These are phyloP conservation scores for Drosophila limbata DNA, from an alignment of 2,888 invertebrate genomes.

Conservation along the genomic window DNA sequence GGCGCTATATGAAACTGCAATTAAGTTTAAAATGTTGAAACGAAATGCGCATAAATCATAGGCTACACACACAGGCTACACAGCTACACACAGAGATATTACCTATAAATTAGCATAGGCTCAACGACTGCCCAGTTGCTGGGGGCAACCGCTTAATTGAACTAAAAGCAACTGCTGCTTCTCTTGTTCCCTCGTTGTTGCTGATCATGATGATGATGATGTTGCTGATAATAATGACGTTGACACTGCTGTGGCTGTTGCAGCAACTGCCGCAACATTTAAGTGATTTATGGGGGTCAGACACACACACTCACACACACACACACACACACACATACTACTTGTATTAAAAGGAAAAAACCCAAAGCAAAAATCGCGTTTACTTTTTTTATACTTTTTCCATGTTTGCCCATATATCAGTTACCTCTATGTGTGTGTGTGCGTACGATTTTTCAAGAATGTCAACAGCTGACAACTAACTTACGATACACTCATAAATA, in stretches of 20 bases:
- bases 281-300: slow-evolving; percentile 71
- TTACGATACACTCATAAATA: slow-evolving; percentile 43
- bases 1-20: slow-evolving; percentile 39
- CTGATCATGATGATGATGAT: slow-evolving; percentile 9
- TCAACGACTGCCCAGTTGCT: slow-evolving; percentile 19
- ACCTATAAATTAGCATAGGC: slow-evolving; percentile 60
- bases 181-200: slow-evolving; percentile 4
- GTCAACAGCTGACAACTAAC: slow-evolving; percentile 63
- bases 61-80: slow-evolving; percentile 12
- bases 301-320: slow-evolving; percentile 19
- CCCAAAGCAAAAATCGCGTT: slow-evolving; percentile 16
- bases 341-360: neutral
- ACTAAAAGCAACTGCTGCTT: slow-evolving; percentile 60
- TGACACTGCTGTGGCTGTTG: slow-evolving; percentile 16
- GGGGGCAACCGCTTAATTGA: slow-evolving; percentile 65
- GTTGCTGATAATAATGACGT: slow-evolving; percentile 27
- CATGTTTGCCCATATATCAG: slow-evolving; percentile 41
- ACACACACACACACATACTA: slow-evolving; percentile 4
- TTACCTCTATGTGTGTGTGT: slow-evolving; percentile 10
- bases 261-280: slow-evolving; percentile 59
- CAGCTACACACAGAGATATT: neutral
- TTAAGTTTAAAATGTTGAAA: slow-evolving; percentile 42
- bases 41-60: slow-evolving; percentile 45
- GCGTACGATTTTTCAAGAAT: slow-evolving; percentile 68
- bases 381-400: slow-evolving; percentile 17